phyloP scores from a whole-genome alignment of 2,113 vertebrate species.

The Taurulus bubalis region DNA sequence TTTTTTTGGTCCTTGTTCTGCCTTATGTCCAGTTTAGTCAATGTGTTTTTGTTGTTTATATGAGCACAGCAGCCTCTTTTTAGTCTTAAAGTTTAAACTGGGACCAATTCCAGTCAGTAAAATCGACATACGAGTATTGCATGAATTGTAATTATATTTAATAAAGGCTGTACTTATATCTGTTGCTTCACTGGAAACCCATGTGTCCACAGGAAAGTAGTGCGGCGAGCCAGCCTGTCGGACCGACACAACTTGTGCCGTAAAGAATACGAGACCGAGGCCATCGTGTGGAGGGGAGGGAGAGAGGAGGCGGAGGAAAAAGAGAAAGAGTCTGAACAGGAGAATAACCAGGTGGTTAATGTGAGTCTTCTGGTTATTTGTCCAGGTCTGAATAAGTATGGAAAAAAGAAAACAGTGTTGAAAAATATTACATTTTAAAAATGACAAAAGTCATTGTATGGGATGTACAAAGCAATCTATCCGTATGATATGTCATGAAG shows the following conservation, averaged over 20 bases:
- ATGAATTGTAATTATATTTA: not conserved
- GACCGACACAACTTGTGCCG: constrained; percentile 95
- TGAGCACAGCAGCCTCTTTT: not conserved
- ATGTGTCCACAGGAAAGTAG: constrained; percentile 90
- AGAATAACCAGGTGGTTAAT: constrained; percentile 87
- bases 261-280: constrained; percentile 97
- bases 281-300: constrained; percentile 94
- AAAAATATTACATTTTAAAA: not conserved
- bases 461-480: too few species aligned
- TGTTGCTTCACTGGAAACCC: constrained; percentile 7
- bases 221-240: constrained; percentile 93
- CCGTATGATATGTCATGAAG: too few species aligned
- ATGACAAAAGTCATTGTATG: too few species aligned
- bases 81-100: not conserved
- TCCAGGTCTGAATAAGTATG: not conserved
- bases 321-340: constrained; percentile 90
- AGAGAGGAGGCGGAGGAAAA: constrained; percentile 83
- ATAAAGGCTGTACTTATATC: not conserved
- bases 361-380: constrained; percentile 20
- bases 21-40: not conserved
- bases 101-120: not conserved
- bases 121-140: not conserved
- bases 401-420: not conserved
- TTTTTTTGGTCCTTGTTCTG: not conserved
- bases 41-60: not conserved